These are phyloP conservation scores for Miltochrista miniata DNA, from an alignment of 2,888 invertebrate species.

Conservation along the genomic window DNA sequence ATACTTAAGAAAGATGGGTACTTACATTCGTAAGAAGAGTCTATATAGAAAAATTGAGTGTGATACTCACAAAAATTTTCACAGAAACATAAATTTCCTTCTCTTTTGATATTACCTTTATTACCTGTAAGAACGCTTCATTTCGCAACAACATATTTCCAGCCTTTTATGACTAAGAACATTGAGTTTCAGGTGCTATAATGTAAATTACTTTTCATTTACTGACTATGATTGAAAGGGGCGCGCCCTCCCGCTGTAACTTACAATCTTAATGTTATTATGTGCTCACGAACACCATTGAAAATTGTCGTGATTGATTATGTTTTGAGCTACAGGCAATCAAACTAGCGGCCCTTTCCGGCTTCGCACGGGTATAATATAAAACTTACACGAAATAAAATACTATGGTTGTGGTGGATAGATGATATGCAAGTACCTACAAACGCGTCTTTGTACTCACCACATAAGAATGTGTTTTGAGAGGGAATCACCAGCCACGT, in stretches of 20 bases:
- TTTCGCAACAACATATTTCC: neutral
- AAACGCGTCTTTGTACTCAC: too few relatives aligned
- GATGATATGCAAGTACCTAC: too few relatives aligned
- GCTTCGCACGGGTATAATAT: too few relatives aligned
- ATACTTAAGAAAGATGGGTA: too few relatives aligned
- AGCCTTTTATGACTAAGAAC: constrained; percentile 6
- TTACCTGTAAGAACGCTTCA: neutral
- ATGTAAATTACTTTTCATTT: constrained; percentile 71
- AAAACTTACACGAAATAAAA: too few relatives aligned
- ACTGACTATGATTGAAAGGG: constrained; percentile 67
- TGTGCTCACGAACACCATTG: constrained; percentile 38
- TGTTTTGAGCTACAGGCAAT: constrained; percentile 11
- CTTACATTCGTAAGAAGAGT: too few relatives aligned
- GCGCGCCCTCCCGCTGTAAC: constrained; percentile 37
- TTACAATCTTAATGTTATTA: constrained; percentile 32
- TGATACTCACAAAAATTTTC: neutral
- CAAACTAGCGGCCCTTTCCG: too few relatives aligned
- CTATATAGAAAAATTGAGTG: too few relatives aligned
- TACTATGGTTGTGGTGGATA: too few relatives aligned
- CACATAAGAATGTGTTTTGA: too few relatives aligned
- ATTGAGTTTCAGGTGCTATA: constrained; percentile 52
- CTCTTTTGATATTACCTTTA: neutral
- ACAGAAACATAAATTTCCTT: constrained; percentile 3
- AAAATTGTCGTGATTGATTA: constrained; percentile 44
- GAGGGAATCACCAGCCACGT: too few relatives aligned